Conservation (phyloP, 2,797 vertebrate genomes). For the Phalloptychus januarius region DNA sequence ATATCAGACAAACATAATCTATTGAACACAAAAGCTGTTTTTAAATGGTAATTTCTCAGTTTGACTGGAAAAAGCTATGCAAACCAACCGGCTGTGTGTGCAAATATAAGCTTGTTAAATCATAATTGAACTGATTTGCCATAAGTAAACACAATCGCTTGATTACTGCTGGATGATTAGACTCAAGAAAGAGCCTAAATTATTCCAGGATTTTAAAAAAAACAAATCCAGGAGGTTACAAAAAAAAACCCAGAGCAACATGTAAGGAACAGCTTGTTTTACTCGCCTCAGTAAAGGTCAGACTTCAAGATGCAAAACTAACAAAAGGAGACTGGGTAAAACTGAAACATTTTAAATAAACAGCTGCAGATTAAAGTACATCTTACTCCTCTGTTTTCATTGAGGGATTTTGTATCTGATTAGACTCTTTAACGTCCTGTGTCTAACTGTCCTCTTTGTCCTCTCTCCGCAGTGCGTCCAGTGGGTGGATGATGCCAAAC, state of each 20-base stretch:
- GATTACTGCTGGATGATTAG: background rate
- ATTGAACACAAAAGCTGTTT: too few relatives aligned
- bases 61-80: background rate
- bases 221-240: background rate
- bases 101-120: background rate
- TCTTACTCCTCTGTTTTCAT: background rate
- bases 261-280: background rate
- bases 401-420: background rate
- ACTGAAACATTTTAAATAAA: background rate
- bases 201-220: too few relatives aligned
- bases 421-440: background rate
- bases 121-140: background rate
- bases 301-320: background rate
- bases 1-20: background rate
- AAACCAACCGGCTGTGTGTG: background rate
- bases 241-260: background rate
- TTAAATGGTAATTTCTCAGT: background rate
- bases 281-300: background rate
- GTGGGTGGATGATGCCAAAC: constrained; percentile 98
- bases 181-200: background rate
- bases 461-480: constrained; percentile 88
- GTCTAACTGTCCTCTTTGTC: background rate
- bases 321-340: background rate
- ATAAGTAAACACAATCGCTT: background rate
- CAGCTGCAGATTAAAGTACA: background rate